A percentile compares a stretch with the other conserved stretches of the same genome.
Conservation (phyloP, 2,797 vertebrate species). For the Chlorospingus semifuscus region DNA sequence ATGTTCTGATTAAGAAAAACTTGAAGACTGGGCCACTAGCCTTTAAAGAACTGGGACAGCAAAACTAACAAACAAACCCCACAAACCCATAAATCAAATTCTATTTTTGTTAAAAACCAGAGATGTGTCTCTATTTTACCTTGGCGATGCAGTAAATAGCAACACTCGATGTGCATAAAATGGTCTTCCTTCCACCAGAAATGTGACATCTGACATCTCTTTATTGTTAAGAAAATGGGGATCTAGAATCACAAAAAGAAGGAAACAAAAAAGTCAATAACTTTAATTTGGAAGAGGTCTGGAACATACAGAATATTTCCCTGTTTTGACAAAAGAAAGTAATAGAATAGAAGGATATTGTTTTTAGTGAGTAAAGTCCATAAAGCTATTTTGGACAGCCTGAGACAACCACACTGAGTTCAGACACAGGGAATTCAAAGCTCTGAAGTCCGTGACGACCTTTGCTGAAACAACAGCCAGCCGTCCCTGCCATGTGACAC, state of each 20-base stretch:
- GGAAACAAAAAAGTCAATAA: neutral
- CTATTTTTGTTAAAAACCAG: neutral
- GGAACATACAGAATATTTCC: neutral
- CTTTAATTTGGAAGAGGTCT: neutral
- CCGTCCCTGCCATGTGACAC: rapidly evolving
- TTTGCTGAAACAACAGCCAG: neutral
- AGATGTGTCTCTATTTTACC: constrained; percentile 59
- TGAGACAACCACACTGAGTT: neutral
- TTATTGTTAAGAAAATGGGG: constrained; percentile 86
- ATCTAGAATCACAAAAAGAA: constrained; percentile 68
- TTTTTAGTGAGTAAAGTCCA: neutral
- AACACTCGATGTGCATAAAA: constrained; percentile 85
- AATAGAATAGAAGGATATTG: neutral
- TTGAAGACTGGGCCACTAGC: neutral
- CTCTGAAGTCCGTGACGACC: neutral
- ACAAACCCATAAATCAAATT: neutral
- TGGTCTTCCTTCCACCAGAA: constrained; percentile 83
- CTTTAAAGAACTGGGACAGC: neutral
- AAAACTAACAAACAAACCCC: neutral
- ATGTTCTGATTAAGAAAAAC: neutral
- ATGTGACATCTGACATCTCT: constrained; percentile 86
- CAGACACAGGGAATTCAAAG: neutral
- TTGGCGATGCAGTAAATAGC: constrained; percentile 82
- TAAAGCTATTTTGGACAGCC: neutral
- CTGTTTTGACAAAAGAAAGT: neutral